These are phyloP conservation scores for Eudorcas thomsonii DNA, from an alignment of 2,113 vertebrate species.

Conservation along the genomic window DNA sequence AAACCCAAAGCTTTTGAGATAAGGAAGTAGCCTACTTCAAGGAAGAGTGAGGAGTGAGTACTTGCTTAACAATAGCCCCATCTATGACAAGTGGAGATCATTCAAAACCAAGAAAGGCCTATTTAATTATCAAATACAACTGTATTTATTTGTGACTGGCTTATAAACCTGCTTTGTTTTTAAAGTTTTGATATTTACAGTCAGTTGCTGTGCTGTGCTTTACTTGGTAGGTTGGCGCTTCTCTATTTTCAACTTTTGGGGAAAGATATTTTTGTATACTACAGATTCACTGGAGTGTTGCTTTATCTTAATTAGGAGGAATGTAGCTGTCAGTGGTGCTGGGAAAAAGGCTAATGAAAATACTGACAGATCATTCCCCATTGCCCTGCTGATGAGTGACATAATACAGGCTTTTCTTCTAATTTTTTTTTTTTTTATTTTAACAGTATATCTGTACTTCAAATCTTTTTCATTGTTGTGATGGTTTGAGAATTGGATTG, in stretches of 20 bases:
- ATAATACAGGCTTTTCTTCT: slow-evolving; percentile 54
- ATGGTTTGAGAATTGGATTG: slow-evolving; percentile 63
- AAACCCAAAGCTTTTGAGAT: background rate
- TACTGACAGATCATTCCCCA: slow-evolving; percentile 75
- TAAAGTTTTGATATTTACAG: background rate
- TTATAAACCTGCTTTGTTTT: background rate
- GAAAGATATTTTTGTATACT: background rate
- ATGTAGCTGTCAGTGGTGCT: slow-evolving; percentile 61
- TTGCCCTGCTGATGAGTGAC: slow-evolving; percentile 69
- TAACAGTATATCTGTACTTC: slow-evolving; percentile 71
- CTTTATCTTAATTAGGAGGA: slow-evolving; percentile 73
- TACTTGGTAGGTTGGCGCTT: background rate
- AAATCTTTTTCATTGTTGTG: slow-evolving; percentile 70
- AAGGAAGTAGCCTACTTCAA: background rate
- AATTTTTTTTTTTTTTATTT: slow-evolving; percentile 71
- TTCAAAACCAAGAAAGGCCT: background rate
- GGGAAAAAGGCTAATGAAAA: slow-evolving; percentile 74
- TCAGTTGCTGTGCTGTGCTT: background rate
- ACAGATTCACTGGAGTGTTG: slow-evolving; percentile 47
- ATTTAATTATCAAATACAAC: background rate
- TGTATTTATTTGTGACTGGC: background rate
- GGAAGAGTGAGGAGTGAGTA: background rate
- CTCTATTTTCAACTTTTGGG: slow-evolving; percentile 53
- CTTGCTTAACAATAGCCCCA: background rate
- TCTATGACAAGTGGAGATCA: background rate